Evolutionary conservation across 2,888 invertebrate species (phyloP).

Genomic region (Mycalesis mineus): DNA sequence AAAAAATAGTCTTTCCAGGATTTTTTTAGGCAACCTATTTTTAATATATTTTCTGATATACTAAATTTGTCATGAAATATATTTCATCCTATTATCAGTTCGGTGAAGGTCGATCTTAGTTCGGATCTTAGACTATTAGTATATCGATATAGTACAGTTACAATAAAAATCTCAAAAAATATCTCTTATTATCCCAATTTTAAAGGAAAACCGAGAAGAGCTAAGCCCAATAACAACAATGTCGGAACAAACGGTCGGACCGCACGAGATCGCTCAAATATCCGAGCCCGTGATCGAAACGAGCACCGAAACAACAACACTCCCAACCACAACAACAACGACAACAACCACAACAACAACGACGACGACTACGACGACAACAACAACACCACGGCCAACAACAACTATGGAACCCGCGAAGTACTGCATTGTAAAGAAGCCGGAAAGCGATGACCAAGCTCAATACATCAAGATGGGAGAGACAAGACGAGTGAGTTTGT

Average conservation of each 20-base stretch:
- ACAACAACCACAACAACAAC: slow-evolving; percentile 47
- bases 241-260: slow-evolving; percentile 66
- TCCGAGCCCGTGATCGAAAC: slow-evolving; percentile 61
- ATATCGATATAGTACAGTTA: neutral
- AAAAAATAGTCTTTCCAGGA: no score
- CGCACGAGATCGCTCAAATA: slow-evolving; percentile 64
- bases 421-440: slow-evolving; percentile 90
- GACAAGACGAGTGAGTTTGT: slow-evolving; percentile 85
- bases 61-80: no score
- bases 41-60: no score
- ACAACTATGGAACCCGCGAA: slow-evolving; percentile 79
- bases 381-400: slow-evolving; percentile 76
- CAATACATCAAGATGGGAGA: slow-evolving; percentile 92
- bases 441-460: slow-evolving; percentile 84
- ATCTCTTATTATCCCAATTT: neutral
- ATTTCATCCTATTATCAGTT: no score
- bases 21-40: no score
- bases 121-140: slow-evolving; percentile 24
- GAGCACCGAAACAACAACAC: slow-evolving; percentile 52
- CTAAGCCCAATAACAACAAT: slow-evolving; percentile 64
- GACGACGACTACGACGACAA: slow-evolving; percentile 42
- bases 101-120: no score
- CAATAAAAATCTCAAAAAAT: neutral
- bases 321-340: slow-evolving; percentile 48
- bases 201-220: slow-evolving; percentile 57